Percentiles rank a stretch among this genome's conserved stretches.
Evolutionary conservation across 2,888 invertebrate species (phyloP).

Genomic region (Hyalella azteca): DNA sequence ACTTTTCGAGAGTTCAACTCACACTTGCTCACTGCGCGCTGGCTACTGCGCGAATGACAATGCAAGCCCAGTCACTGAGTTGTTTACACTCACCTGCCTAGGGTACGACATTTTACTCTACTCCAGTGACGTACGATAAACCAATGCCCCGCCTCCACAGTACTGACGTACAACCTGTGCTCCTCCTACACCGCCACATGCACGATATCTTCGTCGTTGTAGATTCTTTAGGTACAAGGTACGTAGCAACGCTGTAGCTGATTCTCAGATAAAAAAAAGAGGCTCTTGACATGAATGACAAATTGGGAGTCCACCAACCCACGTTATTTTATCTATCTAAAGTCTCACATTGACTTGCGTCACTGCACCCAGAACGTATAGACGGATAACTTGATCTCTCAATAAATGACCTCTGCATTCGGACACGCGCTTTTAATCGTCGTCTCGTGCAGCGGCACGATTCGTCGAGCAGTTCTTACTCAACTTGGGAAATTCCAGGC

Average conservation of each 20-base stretch:
- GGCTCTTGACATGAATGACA: not conserved
- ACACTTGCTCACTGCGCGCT: not conserved
- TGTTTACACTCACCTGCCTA: conserved; percentile 15
- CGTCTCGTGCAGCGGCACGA: not conserved
- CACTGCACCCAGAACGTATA: not conserved
- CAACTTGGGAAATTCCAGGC: conserved; percentile 24
- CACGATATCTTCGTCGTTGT: not conserved
- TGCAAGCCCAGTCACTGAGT: conserved; percentile 28
- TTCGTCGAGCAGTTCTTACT: not conserved
- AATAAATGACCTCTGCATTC: not conserved
- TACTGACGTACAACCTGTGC: not conserved
- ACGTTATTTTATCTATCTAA: not conserved
- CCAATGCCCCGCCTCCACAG: not conserved
- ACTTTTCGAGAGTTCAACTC: not conserved
- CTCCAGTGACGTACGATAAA: not conserved
- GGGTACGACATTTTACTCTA: not conserved
- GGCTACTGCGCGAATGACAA: conserved; percentile 5
- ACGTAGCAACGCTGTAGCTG: not conserved
- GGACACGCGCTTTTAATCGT: not conserved
- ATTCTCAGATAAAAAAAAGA: not conserved
- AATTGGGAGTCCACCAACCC: not conserved
- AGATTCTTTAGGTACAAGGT: not conserved
- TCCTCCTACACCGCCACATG: not conserved
- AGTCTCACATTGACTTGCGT: not conserved
- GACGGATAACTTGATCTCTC: not conserved